Conservation (phyloP, 2,797 vertebrate species). For the Cuniculus paca region DNA sequence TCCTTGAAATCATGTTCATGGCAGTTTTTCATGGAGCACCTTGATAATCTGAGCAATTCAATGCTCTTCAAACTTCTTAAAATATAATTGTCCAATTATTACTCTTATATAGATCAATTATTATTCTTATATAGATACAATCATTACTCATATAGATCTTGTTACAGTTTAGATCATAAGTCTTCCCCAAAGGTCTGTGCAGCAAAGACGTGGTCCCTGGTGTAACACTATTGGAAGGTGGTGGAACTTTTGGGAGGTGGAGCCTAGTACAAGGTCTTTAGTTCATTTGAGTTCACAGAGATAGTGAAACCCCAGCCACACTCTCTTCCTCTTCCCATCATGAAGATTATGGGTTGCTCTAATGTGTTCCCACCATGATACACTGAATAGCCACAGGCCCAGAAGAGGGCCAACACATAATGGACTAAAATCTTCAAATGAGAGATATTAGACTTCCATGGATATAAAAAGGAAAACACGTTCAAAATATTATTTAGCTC, state of each 20-base stretch:
- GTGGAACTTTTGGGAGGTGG: neutral
- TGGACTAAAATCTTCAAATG: neutral
- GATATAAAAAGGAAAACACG: neutral
- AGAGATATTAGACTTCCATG: neutral
- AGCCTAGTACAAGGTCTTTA: neutral
- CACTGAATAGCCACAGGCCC: neutral
- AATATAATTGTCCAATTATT: slow-evolving; percentile 24
- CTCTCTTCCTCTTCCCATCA: neutral
- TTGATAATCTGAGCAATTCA: neutral
- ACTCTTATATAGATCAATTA: no score
- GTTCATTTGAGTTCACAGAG: neutral
- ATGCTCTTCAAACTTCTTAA: neutral
- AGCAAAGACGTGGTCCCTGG: neutral
- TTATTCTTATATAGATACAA: no score
- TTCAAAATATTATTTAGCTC: slow-evolving; percentile 36
- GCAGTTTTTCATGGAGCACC: neutral
- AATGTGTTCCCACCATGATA: neutral
- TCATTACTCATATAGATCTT: neutral
- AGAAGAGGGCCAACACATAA: neutral
- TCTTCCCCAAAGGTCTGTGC: neutral
- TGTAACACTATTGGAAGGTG: neutral
- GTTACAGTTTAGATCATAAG: neutral
- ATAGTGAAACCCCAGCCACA: no score
- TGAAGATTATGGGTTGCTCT: neutral
- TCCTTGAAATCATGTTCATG: neutral